Evolutionary conservation across 2,888 invertebrate genomes (phyloP).

Genomic region (Leptopilina syphax): DNA sequence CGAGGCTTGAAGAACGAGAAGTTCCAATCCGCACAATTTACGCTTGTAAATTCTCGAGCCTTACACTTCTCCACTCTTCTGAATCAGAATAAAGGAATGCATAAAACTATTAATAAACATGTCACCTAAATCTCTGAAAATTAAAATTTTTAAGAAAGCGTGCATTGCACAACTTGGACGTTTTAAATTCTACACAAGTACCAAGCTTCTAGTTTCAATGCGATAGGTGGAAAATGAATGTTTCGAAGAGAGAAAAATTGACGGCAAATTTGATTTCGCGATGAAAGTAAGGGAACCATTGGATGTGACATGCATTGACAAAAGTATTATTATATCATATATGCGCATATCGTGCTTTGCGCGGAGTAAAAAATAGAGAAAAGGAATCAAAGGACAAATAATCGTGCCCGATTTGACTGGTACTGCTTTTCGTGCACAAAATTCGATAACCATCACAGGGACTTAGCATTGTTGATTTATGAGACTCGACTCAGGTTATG

Average conservation of each 20-base stretch:
- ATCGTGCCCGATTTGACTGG: slow-evolving; percentile 27
- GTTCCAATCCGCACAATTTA: neutral
- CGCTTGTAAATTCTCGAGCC: neutral
- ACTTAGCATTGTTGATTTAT: slow-evolving; percentile 33
- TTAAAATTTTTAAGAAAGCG: no score
- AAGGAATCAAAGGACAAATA: neutral
- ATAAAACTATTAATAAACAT: no score
- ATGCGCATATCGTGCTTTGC: neutral
- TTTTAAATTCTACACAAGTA: no score
- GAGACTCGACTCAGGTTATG: slow-evolving; percentile 23
- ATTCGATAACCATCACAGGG: slow-evolving; percentile 21
- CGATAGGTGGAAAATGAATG: no score
- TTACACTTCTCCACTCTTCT: no score
- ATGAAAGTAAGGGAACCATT: neutral
- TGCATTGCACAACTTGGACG: no score
- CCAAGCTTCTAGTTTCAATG: no score
- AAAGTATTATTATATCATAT: slow-evolving; percentile 18
- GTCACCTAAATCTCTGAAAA: no score
- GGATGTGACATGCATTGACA: neutral
- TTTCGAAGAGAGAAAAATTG: no score
- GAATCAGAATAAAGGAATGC: no score
- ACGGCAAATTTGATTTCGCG: neutral
- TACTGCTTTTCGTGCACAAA: slow-evolving; percentile 33
- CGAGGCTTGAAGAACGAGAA: neutral
- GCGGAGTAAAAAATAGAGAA: neutral